Evolutionary conservation across 2,888 invertebrate genomes (phyloP).

Genomic region (Seira musarum): DNA sequence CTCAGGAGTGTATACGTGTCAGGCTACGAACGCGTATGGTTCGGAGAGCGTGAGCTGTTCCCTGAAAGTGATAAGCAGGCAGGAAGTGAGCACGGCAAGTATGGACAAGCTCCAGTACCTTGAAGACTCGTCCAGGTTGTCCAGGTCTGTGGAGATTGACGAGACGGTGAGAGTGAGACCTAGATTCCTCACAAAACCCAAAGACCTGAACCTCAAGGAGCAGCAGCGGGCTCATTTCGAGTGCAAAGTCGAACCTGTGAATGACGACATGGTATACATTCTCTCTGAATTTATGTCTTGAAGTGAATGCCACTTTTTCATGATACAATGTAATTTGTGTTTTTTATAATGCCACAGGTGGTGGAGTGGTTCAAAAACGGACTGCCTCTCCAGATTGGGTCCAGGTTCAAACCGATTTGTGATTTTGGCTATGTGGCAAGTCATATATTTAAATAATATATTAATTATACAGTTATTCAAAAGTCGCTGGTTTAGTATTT

Average conservation of each 20-base stretch:
- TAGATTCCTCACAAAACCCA: slow-evolving; percentile 88
- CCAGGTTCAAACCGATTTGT: slow-evolving; percentile 95
- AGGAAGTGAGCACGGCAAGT: slow-evolving; percentile 86
- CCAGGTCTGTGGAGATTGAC: slow-evolving; percentile 88
- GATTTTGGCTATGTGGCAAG: slow-evolving; percentile 99
- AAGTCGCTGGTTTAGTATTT: too few relatives aligned
- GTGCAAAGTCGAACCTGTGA: slow-evolving; percentile 96
- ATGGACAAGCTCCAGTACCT: slow-evolving; percentile 93
- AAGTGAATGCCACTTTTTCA: too few relatives aligned
- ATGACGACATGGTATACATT: slow-evolving; percentile 98
- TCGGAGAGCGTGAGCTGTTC: slow-evolving; percentile 95
- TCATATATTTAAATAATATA: too few relatives aligned
- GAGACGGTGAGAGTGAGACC: slow-evolving; percentile 89
- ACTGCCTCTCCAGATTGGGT: slow-evolving; percentile 91
- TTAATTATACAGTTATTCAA: too few relatives aligned
- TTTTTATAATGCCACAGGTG: too few relatives aligned
- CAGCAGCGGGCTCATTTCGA: slow-evolving; percentile 97
- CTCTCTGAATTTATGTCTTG: too few relatives aligned
- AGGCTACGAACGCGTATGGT: slow-evolving; percentile 94
- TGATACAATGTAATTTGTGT: too few relatives aligned
- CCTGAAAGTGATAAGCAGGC: slow-evolving; percentile 84
- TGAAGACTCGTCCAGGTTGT: slow-evolving; percentile 89
- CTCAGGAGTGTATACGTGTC: slow-evolving; percentile 91
- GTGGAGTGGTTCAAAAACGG: slow-evolving; percentile 99
- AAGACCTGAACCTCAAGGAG: slow-evolving; percentile 88